Conservation (phyloP, 2,113 vertebrate genomes). For the Lathamus discolor region DNA sequence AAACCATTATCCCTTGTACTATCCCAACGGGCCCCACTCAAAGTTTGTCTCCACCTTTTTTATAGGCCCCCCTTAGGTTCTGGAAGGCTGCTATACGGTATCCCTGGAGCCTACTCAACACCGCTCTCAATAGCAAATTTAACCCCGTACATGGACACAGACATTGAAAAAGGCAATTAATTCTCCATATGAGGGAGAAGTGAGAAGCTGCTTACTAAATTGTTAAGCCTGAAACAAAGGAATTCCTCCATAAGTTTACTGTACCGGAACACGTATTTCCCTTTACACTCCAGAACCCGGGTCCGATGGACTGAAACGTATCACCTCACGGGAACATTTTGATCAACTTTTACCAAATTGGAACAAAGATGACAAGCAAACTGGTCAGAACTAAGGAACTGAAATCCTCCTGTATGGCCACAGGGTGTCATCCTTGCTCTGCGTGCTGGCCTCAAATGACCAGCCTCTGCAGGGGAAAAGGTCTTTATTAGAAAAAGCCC, state of each 20-base stretch:
- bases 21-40: not conserved
- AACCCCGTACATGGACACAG: rapidly evolving
- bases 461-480: not conserved
- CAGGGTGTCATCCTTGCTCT: constrained; percentile 62
- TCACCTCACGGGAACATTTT: not conserved
- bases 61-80: not conserved
- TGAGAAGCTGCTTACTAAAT: not conserved
- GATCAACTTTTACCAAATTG: not conserved
- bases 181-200: not conserved
- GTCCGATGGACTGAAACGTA: not conserved
- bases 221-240: not conserved
- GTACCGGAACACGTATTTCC: not conserved
- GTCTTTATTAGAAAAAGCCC: not conserved
- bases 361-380: not conserved
- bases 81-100: not conserved
- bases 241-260: not conserved
- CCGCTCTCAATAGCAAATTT: not conserved
- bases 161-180: not conserved
- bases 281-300: rapidly evolving
- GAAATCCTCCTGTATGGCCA: constrained; percentile 44
- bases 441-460: not conserved
- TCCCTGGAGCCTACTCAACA: not conserved
- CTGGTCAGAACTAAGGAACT: not conserved
- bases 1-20: not conserved
- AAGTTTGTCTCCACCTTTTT: not conserved